Base-by-base conservation (phyloP, 2,113 vertebrate species). In the Colaptes auratus region DNA sequence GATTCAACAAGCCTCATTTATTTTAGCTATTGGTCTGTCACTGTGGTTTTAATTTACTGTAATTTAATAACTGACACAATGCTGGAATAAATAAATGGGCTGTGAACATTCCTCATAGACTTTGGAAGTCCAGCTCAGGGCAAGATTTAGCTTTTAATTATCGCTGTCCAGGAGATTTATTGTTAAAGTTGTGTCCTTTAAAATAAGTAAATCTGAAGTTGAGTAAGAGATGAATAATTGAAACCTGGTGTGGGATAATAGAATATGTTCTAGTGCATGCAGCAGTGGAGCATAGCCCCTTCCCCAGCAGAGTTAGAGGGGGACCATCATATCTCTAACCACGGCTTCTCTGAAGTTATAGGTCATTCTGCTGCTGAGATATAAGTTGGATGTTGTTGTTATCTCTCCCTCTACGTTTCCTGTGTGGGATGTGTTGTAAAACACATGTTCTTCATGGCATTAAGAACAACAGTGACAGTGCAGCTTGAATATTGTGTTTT, bases 41-140 rank as follows among this genome's bases (percentile, higher is more conserved):
- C 92, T 81, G 90, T 95, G 93, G 30, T 95, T 96, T 95, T 95
- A 95, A 96, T 97, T 95, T 97, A 90, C 73, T 86, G 82, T 93
- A 90, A 91, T 91, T 95, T 92, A 96, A 91, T 88, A 91, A 91
- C 85, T 83, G 91, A 86, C 93, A 95, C 94, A 91, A 92, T 75
- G 65, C 82, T 94, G 95, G 65, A 89, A 79, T 86, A 96, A 97
- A 93, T 89, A 93, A 95, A 95, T 93, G 88, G 90, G 59, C 91
- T 96, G 94, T 86, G 95, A 96, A 96, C 93, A 82, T 88, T 88
- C 80, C 80, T 90, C 66, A 12, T 67, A 86, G 92, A 33, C 79
- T 69, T 90, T 91, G 90, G 61, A 85, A 82, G 25, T 93, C 94
- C 93, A 88, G 82, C 90, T 94, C 80, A 70, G 88, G 77, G 92